These are phyloP conservation scores for Stichopus chloronotus DNA, from an alignment of 35 echinoderm and acorn worm species.

Conservation along the genomic window DNA sequence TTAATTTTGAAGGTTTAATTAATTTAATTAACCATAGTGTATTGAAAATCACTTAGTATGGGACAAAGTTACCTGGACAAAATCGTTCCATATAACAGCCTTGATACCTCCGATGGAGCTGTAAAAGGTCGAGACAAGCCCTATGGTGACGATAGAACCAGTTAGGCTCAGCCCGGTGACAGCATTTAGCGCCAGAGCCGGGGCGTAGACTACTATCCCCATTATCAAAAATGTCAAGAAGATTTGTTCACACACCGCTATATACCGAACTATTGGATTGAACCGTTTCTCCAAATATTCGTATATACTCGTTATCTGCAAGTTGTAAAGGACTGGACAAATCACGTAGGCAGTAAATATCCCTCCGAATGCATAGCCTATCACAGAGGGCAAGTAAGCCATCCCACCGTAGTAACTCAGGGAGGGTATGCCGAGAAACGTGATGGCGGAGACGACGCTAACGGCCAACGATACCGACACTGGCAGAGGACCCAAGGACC, in stretches of 20 bases:
- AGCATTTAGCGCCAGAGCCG: slow-evolving; percentile 47
- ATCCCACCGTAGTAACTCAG: neutral
- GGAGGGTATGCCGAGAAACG: neutral
- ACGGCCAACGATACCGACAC: neutral
- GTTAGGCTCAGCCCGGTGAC: slow-evolving; percentile 50
- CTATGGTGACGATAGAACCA: slow-evolving; percentile 22
- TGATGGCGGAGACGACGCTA: neutral
- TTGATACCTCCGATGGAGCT: slow-evolving; percentile 47
- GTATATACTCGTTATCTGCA: slow-evolving; percentile 45
- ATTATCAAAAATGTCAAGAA: neutral
- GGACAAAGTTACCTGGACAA: slow-evolving; percentile 30
- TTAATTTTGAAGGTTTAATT: neutral
- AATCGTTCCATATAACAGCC: slow-evolving; percentile 52
- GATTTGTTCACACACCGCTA: neutral
- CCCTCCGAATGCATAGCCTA: neutral
- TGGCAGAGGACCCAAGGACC: neutral
- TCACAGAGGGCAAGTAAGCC: neutral
- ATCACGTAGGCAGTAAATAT: neutral
- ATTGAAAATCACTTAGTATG: neutral
- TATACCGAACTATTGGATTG: slow-evolving; percentile 35
- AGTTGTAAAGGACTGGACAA: slow-evolving; percentile 38
- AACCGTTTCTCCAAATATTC: slow-evolving; percentile 54
- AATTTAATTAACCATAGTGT: neutral
- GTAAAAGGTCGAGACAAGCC: slow-evolving; percentile 51
- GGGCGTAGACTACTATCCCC: slow-evolving; percentile 49